phyloP scores from a whole-genome alignment of 2,888 invertebrate species.

The Tetramorium bicarinatum region DNA sequence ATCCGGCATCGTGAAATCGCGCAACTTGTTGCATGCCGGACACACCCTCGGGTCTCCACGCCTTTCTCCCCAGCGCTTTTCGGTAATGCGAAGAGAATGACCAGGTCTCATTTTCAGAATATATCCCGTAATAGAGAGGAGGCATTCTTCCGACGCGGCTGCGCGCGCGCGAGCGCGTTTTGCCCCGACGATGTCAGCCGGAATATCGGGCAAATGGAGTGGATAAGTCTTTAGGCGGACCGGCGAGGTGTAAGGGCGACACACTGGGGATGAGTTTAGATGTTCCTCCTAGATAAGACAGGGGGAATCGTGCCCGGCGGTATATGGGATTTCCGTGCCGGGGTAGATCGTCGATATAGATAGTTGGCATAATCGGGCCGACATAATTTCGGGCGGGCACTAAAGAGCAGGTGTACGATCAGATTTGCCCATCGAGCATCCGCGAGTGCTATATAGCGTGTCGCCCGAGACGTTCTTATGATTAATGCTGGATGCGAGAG shows the following conservation, averaged over 20 bases:
- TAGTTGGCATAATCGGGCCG: conserved; percentile 67
- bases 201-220: conserved; percentile 69
- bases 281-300: conserved; percentile 64
- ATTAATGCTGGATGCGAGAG: conserved; percentile 47
- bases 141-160: conserved; percentile 15
- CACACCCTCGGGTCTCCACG: conserved; percentile 12
- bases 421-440: conserved; percentile 53
- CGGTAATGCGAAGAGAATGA: conserved; percentile 27
- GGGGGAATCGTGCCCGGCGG: conserved; percentile 55
- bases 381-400: conserved; percentile 65
- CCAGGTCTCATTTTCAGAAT: conserved; percentile 29
- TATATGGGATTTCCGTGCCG: conserved; percentile 72
- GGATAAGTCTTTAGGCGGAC: conserved; percentile 64
- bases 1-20: conserved; percentile 40
- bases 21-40: conserved; percentile 65
- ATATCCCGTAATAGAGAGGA: not conserved
- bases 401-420: conserved; percentile 53
- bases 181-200: conserved; percentile 45
- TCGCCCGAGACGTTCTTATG: conserved; percentile 51
- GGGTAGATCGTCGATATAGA: conserved; percentile 71
- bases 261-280: conserved; percentile 66
- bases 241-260: conserved; percentile 58
- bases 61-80: conserved; percentile 26
- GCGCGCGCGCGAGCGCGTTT: conserved; percentile 52
- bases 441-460: conserved; percentile 35